phyloP scores from a whole-genome alignment of 1,140 invertebrate genomes.

The Drosophila subpulchrella region DNA sequence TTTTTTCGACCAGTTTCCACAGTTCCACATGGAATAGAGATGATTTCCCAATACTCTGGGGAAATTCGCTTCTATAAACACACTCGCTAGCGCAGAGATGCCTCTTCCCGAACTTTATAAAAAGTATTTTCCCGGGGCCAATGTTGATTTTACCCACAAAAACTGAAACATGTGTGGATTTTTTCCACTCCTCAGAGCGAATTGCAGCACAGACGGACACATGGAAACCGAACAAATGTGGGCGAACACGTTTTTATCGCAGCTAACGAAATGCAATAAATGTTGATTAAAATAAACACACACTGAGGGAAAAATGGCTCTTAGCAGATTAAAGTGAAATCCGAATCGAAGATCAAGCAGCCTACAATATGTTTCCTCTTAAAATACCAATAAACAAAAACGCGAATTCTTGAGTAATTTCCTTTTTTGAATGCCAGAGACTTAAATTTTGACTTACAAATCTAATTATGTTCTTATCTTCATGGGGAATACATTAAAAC shows the following conservation, averaged over 20 bases:
- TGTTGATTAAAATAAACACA: constrained; percentile 77
- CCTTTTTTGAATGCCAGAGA: no score
- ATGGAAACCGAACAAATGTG: constrained; percentile 65
- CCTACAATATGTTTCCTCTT: background rate
- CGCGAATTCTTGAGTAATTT: background rate
- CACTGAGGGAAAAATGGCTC: constrained; percentile 1
- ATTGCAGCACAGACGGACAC: constrained; percentile 57
- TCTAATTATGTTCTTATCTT: no score
- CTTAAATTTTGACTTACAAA: no score
- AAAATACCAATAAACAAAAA: no score
- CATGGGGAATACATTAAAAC: background rate
- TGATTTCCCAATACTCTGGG: constrained; percentile 27
- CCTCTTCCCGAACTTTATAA: constrained; percentile 42
- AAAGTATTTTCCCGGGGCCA: constrained; percentile 55
- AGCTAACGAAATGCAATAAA: constrained; percentile 78
- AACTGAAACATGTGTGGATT: constrained; percentile 69
- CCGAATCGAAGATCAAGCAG: background rate
- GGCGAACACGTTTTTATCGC: constrained; percentile 82
- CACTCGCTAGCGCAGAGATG: constrained; percentile 16
- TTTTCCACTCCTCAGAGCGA: constrained; percentile 45
- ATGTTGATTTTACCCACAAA: constrained; percentile 74
- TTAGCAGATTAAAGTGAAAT: background rate
- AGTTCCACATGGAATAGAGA: background rate
- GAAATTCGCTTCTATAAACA: constrained; percentile 36
- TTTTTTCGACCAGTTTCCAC: constrained; percentile 23